Percentiles rank a stretch among this genome's conserved stretches.
These are phyloP conservation scores for Drosophila saltans DNA, from an alignment of 1,140 invertebrate genomes.

Conservation along the genomic window DNA sequence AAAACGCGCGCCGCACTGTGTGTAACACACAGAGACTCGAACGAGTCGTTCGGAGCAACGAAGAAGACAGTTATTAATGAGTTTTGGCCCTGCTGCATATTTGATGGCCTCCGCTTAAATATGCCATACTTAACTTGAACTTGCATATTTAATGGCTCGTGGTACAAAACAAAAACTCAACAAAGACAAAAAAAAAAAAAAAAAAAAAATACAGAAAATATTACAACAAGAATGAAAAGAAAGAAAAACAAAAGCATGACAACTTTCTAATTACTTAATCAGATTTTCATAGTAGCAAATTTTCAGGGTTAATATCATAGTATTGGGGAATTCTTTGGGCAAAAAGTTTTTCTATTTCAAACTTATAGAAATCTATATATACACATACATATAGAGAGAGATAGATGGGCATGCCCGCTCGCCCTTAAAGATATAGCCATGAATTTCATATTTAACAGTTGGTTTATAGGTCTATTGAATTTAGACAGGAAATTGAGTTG, in stretches of 20 bases:
- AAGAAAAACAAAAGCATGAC: slow-evolving; percentile 17
- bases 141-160: slow-evolving; percentile 65
- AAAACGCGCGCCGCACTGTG: not conserved
- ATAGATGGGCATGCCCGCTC: not conserved
- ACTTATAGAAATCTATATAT: too few species aligned
- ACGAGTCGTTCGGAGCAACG: not conserved
- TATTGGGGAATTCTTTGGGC: not conserved
- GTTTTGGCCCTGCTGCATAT: slow-evolving; percentile 64
- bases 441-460: slow-evolving; percentile 6
- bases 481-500: not conserved
- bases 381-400: too few species aligned
- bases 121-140: slow-evolving; percentile 68
- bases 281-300: slow-evolving; percentile 42
- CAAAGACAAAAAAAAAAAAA: not conserved
- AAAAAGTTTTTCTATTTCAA: not conserved
- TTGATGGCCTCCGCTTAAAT: slow-evolving; percentile 68
- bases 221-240: not conserved
- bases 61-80: slow-evolving; percentile 76
- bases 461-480: not conserved
- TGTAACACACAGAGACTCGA: slow-evolving; percentile 9
- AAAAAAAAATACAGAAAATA: not conserved
- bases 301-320: slow-evolving; percentile 27
- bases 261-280: slow-evolving; percentile 77
- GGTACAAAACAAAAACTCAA: not conserved
- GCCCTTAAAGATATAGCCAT: not conserved